Evolutionary conservation across 2,888 invertebrate species (phyloP).

Genomic region (Ophion obscuratus): DNA sequence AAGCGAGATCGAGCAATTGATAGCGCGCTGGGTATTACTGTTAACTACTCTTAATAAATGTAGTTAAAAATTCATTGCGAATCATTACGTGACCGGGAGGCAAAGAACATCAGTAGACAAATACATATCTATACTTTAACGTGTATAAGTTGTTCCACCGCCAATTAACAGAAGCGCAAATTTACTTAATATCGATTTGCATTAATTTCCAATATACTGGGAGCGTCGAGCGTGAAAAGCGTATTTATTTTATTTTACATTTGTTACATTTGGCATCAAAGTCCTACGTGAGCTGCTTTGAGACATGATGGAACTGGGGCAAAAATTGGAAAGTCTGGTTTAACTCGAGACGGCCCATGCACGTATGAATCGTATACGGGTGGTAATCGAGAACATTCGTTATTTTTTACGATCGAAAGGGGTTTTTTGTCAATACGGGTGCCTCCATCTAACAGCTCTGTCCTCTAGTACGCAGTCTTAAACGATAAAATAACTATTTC

Average conservation of each 20-base stretch:
- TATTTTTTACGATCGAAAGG: not conserved
- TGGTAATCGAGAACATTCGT: not conserved
- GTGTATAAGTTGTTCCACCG: not conserved
- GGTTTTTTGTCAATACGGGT: not conserved
- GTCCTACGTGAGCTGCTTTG: too few species aligned
- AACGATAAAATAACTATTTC: not conserved
- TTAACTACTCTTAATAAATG: constrained; percentile 17
- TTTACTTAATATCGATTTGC: too few species aligned
- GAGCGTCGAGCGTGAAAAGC: too few species aligned
- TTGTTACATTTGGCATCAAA: too few species aligned
- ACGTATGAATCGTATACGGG: not conserved
- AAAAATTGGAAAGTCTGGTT: too few species aligned
- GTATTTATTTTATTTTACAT: too few species aligned
- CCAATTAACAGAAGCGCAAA: not conserved
- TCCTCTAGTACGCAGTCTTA: not conserved
- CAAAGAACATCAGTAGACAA: too few species aligned
- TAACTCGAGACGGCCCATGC: too few species aligned
- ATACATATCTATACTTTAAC: not conserved
- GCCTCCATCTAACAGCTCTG: not conserved
- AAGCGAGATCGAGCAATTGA: not conserved
- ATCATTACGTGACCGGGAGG: constrained; percentile 24
- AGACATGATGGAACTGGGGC: too few species aligned
- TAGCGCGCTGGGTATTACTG: constrained; percentile 3
- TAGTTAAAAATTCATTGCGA: constrained; percentile 29
- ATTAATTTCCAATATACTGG: too few species aligned